Evolutionary conservation across 2,888 invertebrate genomes (phyloP), one percentile per base, ranked within the genome.

Genomic region (Lochmaea capreae): DNA sequence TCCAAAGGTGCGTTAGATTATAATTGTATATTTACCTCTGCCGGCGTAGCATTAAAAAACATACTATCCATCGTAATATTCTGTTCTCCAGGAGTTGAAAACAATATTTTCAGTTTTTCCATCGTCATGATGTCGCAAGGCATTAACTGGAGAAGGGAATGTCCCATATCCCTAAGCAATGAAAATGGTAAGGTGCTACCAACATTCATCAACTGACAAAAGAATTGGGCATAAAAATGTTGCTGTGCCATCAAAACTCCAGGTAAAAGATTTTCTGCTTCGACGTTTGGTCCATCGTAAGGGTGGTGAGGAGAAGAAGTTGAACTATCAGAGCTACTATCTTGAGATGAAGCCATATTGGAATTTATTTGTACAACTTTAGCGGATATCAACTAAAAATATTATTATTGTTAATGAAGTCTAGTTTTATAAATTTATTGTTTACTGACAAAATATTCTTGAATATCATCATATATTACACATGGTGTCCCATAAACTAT

Each of bases 311-410:
- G 97, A 0, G 97, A 97, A 3, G 96, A 95, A 3, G 96, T 95
- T 72, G 97, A 97, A 80, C 97, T 97, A 86, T 98, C 98, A 72
- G 97, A 97, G 83, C 96, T 97, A 71, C 97, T 96, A 85, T 98
- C 98, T 70, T 95, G 95, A 73, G 95, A 95, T 82, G 94, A 94
- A 26, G 92, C 92, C 85, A 93, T 88, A 73, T 93, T 93, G 16
- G 91, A 89, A 82, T 92, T 92, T 54, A 92, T 90, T 82, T 93
- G 94, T 76, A 92, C 92, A 67, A 95, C 87, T 87, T 95, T 95
- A 2, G 93, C 95, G 58, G 93, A 93, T 77, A 95, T 88, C 74
- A 93, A 85, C 93, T 93, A 83, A 73, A 80, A 79, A 78, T 11
- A 33, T 33, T 43, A n/a, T 22, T 65, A 57, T 52, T 70, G 42